Conservation (phyloP, 2,797 vertebrate genomes). For the Hozukius guyotensis region DNA sequence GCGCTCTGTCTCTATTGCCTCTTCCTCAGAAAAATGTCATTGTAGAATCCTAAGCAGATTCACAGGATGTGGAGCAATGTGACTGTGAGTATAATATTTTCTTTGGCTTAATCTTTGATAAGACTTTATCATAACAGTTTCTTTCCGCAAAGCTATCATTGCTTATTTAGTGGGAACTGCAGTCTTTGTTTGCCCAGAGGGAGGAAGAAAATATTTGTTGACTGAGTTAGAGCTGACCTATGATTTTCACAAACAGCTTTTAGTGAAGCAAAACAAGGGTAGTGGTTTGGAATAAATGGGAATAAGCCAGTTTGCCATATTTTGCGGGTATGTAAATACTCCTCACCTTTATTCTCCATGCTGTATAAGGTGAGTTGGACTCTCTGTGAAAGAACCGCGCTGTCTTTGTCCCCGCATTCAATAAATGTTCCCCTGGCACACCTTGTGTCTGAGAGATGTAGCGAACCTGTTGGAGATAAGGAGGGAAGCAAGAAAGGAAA, state of each 20-base stretch:
- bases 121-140: background rate
- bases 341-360: slow-evolving; percentile 97
- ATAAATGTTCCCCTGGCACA: slow-evolving; percentile 92
- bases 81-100: background rate
- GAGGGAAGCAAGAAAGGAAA: background rate
- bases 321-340: background rate
- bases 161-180: background rate
- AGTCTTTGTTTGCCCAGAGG: background rate
- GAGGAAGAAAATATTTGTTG: background rate
- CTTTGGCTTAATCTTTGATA: background rate
- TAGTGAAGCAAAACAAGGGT: background rate
- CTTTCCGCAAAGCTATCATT: background rate
- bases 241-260: background rate
- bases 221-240: background rate
- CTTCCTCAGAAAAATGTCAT: background rate
- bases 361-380: slow-evolving; percentile 89
- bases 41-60: background rate
- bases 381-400: slow-evolving; percentile 95
- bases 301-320: background rate
- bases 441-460: slow-evolving; percentile 99
- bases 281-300: slow-evolving; percentile 4
- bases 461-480: slow-evolving; percentile 89
- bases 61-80: background rate
- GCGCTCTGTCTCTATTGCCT: background rate
- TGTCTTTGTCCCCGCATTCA: slow-evolving; percentile 96